Conservation (phyloP, 2,797 vertebrate species). For the Mormyrus proboscirostris region DNA sequence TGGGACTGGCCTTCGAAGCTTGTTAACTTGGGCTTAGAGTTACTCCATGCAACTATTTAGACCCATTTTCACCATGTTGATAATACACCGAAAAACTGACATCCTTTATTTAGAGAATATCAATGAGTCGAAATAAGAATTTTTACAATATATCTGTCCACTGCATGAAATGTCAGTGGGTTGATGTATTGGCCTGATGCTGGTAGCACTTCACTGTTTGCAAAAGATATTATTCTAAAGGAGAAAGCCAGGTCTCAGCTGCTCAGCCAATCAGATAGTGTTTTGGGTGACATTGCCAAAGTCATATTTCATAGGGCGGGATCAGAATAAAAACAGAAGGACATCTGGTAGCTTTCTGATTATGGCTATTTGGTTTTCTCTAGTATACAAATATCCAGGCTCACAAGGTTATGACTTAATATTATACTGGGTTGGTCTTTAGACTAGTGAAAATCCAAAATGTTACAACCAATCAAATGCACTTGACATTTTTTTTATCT, state of each 20-base stretch:
- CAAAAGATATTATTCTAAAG: not conserved
- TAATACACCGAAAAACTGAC: not conserved
- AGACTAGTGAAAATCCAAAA: not conserved
- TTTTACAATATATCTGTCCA: not conserved
- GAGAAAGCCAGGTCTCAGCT: not conserved
- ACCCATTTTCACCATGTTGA: not conserved
- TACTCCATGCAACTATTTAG: slow-evolving; percentile 9
- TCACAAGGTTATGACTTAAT: not conserved
- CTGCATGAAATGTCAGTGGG: not conserved
- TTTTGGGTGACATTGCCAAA: not conserved
- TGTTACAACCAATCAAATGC: not conserved
- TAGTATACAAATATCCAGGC: not conserved
- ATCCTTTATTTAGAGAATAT: slow-evolving; percentile 2
- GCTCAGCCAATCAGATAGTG: not conserved
- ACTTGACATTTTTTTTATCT: not conserved
- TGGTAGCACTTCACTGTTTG: not conserved
- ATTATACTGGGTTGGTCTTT: not conserved
- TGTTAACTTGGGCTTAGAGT: slow-evolving; percentile 48
- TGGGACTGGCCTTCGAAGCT: slow-evolving; percentile 55
- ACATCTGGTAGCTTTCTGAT: not conserved
- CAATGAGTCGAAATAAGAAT: not conserved
- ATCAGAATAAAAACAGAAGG: not conserved
- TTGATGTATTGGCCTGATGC: not conserved
- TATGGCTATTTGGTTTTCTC: not conserved
- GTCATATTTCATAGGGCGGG: not conserved